Base-by-base conservation (phyloP, 2,797 vertebrate species). In the Catamblyrhynchus diadema region DNA sequence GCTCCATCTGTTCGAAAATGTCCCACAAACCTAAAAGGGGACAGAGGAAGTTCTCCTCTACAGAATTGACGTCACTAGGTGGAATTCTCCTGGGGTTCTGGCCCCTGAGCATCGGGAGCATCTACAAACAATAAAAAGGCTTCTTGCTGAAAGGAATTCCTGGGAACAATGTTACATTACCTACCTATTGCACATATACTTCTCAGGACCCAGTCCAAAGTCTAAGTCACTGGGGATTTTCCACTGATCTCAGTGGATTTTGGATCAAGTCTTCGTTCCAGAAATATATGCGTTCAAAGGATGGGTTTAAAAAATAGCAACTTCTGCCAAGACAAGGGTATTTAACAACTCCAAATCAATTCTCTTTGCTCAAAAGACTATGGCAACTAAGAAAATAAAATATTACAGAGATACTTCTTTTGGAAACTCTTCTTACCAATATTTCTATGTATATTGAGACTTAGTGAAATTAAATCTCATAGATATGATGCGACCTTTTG, bases 1-100 rank as follows among this genome's bases (percentile, higher is more conserved):
- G 98, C 97, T 96, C 98, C 98, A 98, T 98, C 98, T 98, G 98
- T 97, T 98, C 93, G 41, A 95, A 96, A 97, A 97, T 95, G 95
- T 95, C 97, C 97, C 96, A 96, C 95, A 97, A 97, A 98, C 98
- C 97, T 97, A 95, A 96, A 96, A 96, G 90, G 91, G 93, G 95
- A 95, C 60, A 74, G 97, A 98, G 98, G 96, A 98, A 98, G 98
- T 97, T 98, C 97, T 98, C 97, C 96, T 98, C 96, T 69, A 96
- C 97, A 97, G 97, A 97, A 98, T 97, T 98, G 97, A 98, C 97
- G 97, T 97, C 97, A 98, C 96, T 97, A 96, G 96, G 94, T 97
- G 97, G 93, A 97, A 97, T 97, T 97, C 97, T 98, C 97, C 97
- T 96, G 97, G 97, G 97, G 97, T 96, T 97, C 97, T 95, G 97